Percentiles rank a stretch among this genome's conserved stretches.
Evolutionary conservation across 2,113 vertebrate species (phyloP).

Genomic region (Ramphastos sulfuratus): DNA sequence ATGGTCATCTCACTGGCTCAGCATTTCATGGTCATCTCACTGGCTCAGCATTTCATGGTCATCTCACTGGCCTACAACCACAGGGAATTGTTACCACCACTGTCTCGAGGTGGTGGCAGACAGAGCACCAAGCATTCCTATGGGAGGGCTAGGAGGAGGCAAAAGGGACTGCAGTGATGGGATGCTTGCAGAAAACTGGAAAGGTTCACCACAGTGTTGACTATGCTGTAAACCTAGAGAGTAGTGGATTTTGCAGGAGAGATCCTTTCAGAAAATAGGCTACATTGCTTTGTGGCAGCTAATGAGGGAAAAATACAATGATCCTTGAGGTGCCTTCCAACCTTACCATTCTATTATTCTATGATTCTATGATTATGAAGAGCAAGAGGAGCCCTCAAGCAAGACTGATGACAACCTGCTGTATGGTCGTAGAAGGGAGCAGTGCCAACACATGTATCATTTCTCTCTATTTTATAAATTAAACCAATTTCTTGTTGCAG

Average conservation of each 20-base stretch:
- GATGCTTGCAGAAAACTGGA: neutral
- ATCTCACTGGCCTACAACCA: neutral
- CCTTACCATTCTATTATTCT: no score
- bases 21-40: neutral
- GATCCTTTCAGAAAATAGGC: neutral
- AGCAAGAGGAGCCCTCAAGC: neutral
- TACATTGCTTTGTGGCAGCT: neutral
- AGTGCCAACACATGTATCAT: neutral
- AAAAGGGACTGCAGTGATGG: neutral
- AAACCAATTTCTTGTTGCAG: neutral
- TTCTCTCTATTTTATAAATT: neutral
- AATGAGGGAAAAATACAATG: neutral
- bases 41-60: neutral
- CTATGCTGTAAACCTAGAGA: neutral
- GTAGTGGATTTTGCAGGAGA: neutral
- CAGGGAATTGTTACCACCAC: neutral
- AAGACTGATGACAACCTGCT: neutral
- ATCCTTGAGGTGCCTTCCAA: no score
- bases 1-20: neutral
- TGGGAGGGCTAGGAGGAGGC: accelerated
- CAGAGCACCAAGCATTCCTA: neutral
- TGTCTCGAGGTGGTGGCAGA: neutral
- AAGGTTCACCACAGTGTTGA: neutral
- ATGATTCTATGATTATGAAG: no score
- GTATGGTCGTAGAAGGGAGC: neutral